Percentiles rank a stretch among this genome's conserved stretches.
phyloP scores from a whole-genome alignment of 2,888 invertebrate genomes.

The Drosophila mayaguana region DNA sequence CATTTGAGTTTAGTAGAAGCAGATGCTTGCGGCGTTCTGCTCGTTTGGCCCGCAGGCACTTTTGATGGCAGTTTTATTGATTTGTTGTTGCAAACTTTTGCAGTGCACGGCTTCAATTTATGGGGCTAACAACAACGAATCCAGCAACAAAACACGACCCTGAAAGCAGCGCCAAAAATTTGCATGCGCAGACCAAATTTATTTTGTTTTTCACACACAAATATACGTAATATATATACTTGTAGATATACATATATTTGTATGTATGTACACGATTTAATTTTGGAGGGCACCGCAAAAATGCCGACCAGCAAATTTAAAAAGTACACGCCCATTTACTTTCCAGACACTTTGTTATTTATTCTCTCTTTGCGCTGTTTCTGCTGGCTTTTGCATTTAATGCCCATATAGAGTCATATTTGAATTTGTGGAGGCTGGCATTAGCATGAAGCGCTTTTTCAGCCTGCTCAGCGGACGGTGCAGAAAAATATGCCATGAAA shows the following conservation, averaged over 20 bases:
- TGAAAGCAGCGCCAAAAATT: conserved; percentile 70
- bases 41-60: conserved; percentile 60
- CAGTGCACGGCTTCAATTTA: conserved; percentile 63
- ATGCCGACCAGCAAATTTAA: conserved; percentile 65
- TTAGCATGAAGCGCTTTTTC: conserved; percentile 62
- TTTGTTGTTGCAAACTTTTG: conserved; percentile 69
- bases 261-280: conserved; percentile 37
- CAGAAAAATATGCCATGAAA: conserved; percentile 59
- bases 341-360: conserved; percentile 55
- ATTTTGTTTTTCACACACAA: conserved; percentile 38
- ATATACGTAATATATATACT: conserved; percentile 2
- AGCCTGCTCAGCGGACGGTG: conserved; percentile 31
- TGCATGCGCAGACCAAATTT: conserved; percentile 64
- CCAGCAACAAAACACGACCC: conserved; percentile 41
- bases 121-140: conserved; percentile 41
- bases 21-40: conserved; percentile 38
- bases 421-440: conserved; percentile 38
- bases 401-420: conserved; percentile 42
- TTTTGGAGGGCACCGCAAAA: conserved; percentile 60
- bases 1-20: conserved; percentile 25
- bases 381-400: conserved; percentile 40
- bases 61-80: conserved; percentile 75
- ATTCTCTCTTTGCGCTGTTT: conserved; percentile 17
- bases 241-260: conserved; percentile 13
- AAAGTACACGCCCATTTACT: conserved; percentile 56